Evolutionary conservation across 2,888 invertebrate genomes (phyloP), one percentile per base, ranked within the genome.

Genomic region (Eupithecia exiguata): DNA sequence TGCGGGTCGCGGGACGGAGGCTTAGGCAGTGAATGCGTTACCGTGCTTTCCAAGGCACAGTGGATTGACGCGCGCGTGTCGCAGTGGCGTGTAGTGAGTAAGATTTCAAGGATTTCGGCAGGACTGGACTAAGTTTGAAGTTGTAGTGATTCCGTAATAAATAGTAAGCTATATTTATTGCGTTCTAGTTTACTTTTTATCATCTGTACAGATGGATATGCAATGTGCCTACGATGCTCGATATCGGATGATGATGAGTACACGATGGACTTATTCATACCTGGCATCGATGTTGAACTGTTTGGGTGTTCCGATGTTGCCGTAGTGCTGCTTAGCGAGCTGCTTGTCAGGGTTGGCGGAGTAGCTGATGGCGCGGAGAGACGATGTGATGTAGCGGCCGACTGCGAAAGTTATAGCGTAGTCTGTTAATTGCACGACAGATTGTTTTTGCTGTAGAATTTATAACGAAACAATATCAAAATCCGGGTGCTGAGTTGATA

Each of bases 301-400:
- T 82, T 92, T 95, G 1, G 94, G 95, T 0, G 95, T 92, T 35
- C 94, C 91, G 80, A 96, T 95, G 65, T 93, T 94, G 3, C 92
- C 92, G 71, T 96, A 95, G 82, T 95, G 93, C 67, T 95, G 90
- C 6, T 92, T 90, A 0, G 95, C 95, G 3, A 91, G 89, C 46
- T 95, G 95, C 83, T 97, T 97, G 85, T 96, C 96, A 0, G 97
- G 96, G 86, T 97, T 97, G 4, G 97, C 96, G 0, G 97, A 97
- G 0, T 97, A 96, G 58, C 97, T 96, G 73, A 98, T 95, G 82
- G 97, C 97, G 63, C 96, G 96, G 49, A 99, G 95, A 80, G 98
- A 98, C 0, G 97, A 96, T 18, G 96, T 95, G 80, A 99, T 97
- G 92, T 97, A 99, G 7, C 98, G 97, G 21, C 98, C 98, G 43